Evolutionary conservation across 1,140 invertebrate species (phyloP), one percentile per base, ranked within the genome.

Genomic region (Thaumetopoea pityocampa): DNA sequence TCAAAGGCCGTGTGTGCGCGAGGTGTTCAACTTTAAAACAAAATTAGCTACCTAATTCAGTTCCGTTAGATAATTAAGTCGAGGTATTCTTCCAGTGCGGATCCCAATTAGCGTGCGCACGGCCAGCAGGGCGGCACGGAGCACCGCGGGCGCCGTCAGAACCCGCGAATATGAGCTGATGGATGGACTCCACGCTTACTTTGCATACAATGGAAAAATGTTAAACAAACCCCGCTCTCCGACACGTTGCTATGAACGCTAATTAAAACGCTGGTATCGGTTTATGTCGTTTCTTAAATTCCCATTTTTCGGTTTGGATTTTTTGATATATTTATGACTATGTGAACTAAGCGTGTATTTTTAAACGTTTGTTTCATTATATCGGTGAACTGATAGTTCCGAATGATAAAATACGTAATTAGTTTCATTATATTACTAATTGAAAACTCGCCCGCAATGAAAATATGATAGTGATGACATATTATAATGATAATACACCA

Each of bases 161-260:
- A 54, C 50, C 53, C 51, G 67, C 56, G 52, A 74, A 74, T 76
- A 71, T 76, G 64, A 79, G 51, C 67, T 72, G 67, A 74, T 76
- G 67, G 67, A 76, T 73, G 61, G 60, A 58, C 58, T 58, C 56
- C 35, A 56, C 41, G 9, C 29, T 63, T 71, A 55, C 32, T 80
- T 80, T 70, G 55, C 76, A 80, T 80, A 80, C 76, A 80, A 80
- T 80, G 70, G 76, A 51, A 62, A 72, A 69, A 67, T 50, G 28
- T 41, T 44, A 57, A 66, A 58, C 49, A 51, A 71, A 65, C 30
- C 32, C 54, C 29, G 41, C 47, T 51, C 58, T 51, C 63, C 34
- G 44, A 67, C 59, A 72, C 61, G 62, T 70, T 55, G 46, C 59
- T 66, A 70, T 64, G 46, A 66, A 57, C 67, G 62, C 69, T 80